phyloP scores from a whole-genome alignment of 1,140 invertebrate genomes.

The Lordiphosa clarofinis region DNA sequence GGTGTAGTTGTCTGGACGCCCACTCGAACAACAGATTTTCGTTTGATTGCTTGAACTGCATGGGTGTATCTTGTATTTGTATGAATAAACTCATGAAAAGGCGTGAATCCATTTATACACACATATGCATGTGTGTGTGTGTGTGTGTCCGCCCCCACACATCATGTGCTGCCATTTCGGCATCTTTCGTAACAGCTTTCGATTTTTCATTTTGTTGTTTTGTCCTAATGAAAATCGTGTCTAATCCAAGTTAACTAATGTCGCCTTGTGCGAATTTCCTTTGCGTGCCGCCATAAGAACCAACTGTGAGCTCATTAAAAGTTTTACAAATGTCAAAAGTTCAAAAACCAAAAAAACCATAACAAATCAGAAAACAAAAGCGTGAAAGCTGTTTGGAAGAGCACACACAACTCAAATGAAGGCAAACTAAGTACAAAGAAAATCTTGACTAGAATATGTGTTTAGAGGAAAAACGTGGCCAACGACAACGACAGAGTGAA shows the following conservation, averaged over 20 bases:
- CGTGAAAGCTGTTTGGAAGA: background rate
- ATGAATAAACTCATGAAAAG: constrained; percentile 35
- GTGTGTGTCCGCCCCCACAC: constrained; percentile 27
- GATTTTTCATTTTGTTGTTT: constrained; percentile 18
- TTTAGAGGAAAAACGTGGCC: too few relatives aligned
- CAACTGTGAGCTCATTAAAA: constrained; percentile 21
- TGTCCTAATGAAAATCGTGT: constrained; percentile 44
- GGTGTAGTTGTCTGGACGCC: constrained; percentile 32
- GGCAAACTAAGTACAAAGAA: too few relatives aligned
- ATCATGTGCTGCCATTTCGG: constrained; percentile 1
- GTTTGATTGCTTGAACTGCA: constrained; percentile 32
- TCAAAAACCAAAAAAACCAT: constrained; percentile 5
- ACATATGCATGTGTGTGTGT: background rate
- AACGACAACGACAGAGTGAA: too few relatives aligned
- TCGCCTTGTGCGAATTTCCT: too few relatives aligned
- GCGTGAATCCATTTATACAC: constrained; percentile 34
- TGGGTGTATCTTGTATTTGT: constrained; percentile 44
- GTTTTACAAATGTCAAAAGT: constrained; percentile 53
- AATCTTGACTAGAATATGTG: too few relatives aligned
- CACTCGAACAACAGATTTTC: constrained; percentile 46
- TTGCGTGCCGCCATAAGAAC: too few relatives aligned
- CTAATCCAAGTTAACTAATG: background rate
- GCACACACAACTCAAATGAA: too few relatives aligned
- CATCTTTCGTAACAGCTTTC: constrained; percentile 39
- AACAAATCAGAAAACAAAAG: constrained; percentile 2